Conservation (phyloP, 2,888 invertebrate genomes). For the Eristalis pertinax region DNA sequence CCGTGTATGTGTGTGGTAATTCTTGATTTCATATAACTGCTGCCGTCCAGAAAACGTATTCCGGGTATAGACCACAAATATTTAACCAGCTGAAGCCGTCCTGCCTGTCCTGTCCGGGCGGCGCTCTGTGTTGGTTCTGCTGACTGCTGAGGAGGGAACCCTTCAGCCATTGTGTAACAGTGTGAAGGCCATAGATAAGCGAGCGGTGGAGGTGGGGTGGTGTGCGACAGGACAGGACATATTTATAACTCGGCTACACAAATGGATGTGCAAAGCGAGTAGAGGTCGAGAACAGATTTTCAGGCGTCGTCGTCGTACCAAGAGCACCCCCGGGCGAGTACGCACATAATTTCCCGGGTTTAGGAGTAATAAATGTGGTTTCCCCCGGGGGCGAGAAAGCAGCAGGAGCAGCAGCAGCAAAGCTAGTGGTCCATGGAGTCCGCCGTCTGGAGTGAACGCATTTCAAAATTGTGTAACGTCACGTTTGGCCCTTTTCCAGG, state of each 20-base stretch:
- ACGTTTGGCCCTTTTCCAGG: constrained; percentile 67
- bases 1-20: constrained; percentile 20
- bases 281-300: constrained; percentile 69
- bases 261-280: constrained; percentile 41
- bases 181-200: constrained; percentile 64
- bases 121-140: neutral
- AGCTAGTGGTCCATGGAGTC: neutral
- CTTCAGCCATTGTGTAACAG: constrained; percentile 56
- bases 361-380: constrained; percentile 80
- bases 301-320: constrained; percentile 46
- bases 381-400: constrained; percentile 60
- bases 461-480: constrained; percentile 57
- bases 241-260: constrained; percentile 61
- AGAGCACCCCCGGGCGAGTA: constrained; percentile 63
- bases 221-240: constrained; percentile 10
- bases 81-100: constrained; percentile 79
- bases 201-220: neutral
- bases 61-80: constrained; percentile 80
- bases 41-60: constrained; percentile 78
- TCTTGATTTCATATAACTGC: constrained; percentile 53
- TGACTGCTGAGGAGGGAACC: constrained; percentile 21
- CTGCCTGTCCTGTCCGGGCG: constrained; percentile 59
- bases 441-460: constrained; percentile 53
- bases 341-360: constrained; percentile 70
- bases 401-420: neutral